Evolutionary conservation across 2,888 invertebrate species (phyloP).

Genomic region (Harmothoe impar): DNA sequence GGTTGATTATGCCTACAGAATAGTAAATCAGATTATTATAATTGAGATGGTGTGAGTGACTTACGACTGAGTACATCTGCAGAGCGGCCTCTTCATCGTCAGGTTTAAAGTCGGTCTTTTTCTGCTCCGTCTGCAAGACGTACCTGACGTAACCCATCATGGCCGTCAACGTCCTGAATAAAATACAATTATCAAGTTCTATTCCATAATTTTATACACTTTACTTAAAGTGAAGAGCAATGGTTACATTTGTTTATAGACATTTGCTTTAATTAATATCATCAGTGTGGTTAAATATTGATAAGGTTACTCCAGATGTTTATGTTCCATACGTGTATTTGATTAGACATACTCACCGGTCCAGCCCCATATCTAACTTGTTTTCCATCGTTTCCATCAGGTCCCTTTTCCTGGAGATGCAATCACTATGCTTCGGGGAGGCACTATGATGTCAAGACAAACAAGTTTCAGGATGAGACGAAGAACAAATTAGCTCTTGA

Average conservation of each 20-base stretch:
- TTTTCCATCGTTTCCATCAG: constrained; percentile 92
- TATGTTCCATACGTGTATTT: too few species aligned
- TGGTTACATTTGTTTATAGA: too few species aligned
- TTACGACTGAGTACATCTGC: constrained; percentile 87
- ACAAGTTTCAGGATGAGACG: neutral
- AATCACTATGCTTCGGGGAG: constrained; percentile 93
- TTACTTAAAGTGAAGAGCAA: too few species aligned
- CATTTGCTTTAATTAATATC: too few species aligned
- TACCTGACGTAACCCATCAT: constrained; percentile 95
- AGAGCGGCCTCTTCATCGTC: constrained; percentile 84
- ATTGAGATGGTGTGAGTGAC: constrained; percentile 72
- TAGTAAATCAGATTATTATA: too few species aligned
- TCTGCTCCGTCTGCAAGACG: constrained; percentile 95
- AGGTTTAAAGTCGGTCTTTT: constrained; percentile 92
- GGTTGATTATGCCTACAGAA: too few species aligned
- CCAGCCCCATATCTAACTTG: constrained; percentile 90
- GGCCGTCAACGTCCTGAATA: constrained; percentile 89
- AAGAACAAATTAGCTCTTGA: neutral
- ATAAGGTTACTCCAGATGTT: too few species aligned
- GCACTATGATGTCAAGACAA: constrained; percentile 87
- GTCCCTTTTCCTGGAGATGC: constrained; percentile 92
- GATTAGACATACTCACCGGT: constrained; percentile 75
- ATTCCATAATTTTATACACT: neutral
- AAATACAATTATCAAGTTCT: neutral
- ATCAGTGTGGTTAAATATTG: too few species aligned